Evolutionary conservation across 2,888 invertebrate genomes (phyloP), one percentile per base, ranked within the genome.

Genomic region (Cephonodes hylas): DNA sequence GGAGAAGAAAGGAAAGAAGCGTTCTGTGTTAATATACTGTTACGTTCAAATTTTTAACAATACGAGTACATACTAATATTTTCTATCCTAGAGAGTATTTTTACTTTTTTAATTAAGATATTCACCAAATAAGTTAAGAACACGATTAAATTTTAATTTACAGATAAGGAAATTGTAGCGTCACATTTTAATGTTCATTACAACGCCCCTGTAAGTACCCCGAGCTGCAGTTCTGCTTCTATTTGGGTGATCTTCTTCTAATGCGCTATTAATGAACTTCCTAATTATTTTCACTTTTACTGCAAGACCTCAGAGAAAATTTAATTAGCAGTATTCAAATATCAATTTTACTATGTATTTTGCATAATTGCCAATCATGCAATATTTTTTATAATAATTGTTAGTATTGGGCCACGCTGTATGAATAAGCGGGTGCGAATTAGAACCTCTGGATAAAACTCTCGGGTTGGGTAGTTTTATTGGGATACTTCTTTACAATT

Each of bases 101-200:
- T 48, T 27, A 13, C 7, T 3, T 8, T 48, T 4, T 8, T 27
- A 45, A 42, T n/a, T 22, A 34, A n/a, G 22, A 46, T 18, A 13
- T 38, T 15, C 15, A 59, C 5, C 38, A n/a, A 38, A 59, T 13
- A 22, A 15, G 34, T 23, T 8, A 59, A 15, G 1, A 13, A 48
- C 23, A 23, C 34, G 10, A 59, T 59, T 23, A 34, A 53, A 53
- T 53, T 38, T 38, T 8, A 34, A 46, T 8, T 15, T 15, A 48
- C 34, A 38, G 23, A 38, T 44, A 59, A 23, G 46, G 46, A 38
- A 58, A 68, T 64, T 58, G 68, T 66, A 70, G 73, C 75, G 77
- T 74, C 81, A 77, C 79, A 81, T 81, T 83, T 79, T 79, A 82
- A 80, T 76, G 77, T 71, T 76, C 77, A 82, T 84, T 85, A 84